A percentile compares a stretch with the other conserved stretches of the same genome.
Conservation (phyloP, 2,888 invertebrate genomes). For the Luperina nickerlii region DNA sequence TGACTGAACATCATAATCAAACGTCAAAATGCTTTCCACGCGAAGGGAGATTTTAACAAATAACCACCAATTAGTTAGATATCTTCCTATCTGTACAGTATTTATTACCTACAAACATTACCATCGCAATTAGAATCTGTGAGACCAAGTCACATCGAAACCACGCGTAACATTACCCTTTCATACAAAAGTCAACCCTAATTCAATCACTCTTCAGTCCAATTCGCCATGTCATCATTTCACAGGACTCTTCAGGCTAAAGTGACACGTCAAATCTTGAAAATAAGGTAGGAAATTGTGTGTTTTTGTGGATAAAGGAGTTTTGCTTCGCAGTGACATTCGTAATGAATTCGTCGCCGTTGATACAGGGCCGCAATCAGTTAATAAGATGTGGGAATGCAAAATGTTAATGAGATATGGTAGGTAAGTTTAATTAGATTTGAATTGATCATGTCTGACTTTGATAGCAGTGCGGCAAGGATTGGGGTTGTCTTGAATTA, state of each 20-base stretch:
- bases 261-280: constrained; percentile 32
- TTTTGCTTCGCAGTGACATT: constrained; percentile 66
- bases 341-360: constrained; percentile 70
- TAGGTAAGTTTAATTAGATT: constrained; percentile 48
- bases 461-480: constrained; percentile 10
- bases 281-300: constrained; percentile 56
- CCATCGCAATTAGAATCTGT: constrained; percentile 65
- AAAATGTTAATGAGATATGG: constrained; percentile 58
- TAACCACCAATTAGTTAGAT: constrained; percentile 63
- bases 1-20: constrained; percentile 39
- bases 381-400: constrained; percentile 36
- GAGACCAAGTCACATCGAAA: constrained; percentile 54
- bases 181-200: constrained; percentile 57
- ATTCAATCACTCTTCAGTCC: constrained; percentile 35
- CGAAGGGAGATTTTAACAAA: constrained; percentile 58
- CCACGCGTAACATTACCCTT: constrained; percentile 44
- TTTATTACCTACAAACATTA: constrained; percentile 57
- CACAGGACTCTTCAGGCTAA: constrained; percentile 24
- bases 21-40: constrained; percentile 44
- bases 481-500: constrained; percentile 1
- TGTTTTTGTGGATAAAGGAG: constrained; percentile 53
- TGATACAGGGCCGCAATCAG: constrained; percentile 67
- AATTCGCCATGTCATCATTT: constrained; percentile 46
- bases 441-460: constrained; percentile 36
- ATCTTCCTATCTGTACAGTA: constrained; percentile 43